Conservation (phyloP, 2,888 invertebrate genomes). For the Ophraella communa region DNA sequence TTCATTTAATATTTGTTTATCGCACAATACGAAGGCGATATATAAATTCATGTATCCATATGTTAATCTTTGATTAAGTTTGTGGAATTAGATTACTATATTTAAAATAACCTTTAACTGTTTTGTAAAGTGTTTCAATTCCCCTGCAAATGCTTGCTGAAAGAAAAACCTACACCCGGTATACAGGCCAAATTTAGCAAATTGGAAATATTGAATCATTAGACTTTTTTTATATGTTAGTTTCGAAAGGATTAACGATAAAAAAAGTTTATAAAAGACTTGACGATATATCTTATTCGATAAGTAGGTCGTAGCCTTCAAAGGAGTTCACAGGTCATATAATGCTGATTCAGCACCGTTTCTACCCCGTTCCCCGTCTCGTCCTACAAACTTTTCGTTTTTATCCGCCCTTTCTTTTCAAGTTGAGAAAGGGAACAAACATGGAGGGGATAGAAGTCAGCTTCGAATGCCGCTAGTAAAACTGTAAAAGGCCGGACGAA, state of each 20-base stretch:
- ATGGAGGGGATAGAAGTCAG: slow-evolving; percentile 1
- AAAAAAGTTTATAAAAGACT: slow-evolving; percentile 13
- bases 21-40: not conserved
- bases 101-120: too few relatives aligned
- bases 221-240: not conserved
- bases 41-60: not conserved
- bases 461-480: slow-evolving; percentile 29
- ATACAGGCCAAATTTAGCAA: too few relatives aligned
- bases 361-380: not conserved
- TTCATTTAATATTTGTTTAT: not conserved
- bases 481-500: slow-evolving; percentile 29
- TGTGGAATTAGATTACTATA: too few relatives aligned
- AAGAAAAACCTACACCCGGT: too few relatives aligned
- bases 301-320: slow-evolving; percentile 65
- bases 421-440: slow-evolving; percentile 8
- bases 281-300: slow-evolving; percentile 10
- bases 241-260: not conserved
- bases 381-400: not conserved
- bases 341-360: slow-evolving; percentile 45
- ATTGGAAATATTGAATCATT: not conserved
- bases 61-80: too few relatives aligned
- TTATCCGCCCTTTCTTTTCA: not conserved
- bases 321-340: slow-evolving; percentile 66
- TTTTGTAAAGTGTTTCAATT: too few relatives aligned
- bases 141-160: too few relatives aligned